phyloP scores from a whole-genome alignment of 2,888 invertebrate genomes.

The Erpobdella octoculata region DNA sequence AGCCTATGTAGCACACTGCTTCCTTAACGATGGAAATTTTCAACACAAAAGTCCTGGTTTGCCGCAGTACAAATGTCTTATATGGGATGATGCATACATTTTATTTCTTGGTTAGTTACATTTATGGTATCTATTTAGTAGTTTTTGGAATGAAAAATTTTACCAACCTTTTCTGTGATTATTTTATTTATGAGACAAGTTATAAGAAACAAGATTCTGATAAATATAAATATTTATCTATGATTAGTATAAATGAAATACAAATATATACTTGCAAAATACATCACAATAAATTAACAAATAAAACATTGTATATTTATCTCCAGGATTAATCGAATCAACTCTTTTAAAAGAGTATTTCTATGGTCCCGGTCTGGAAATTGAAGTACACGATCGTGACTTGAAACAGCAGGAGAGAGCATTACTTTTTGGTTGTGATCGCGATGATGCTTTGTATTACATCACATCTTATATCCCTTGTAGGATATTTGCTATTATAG shows the following conservation, averaged over 20 bases:
- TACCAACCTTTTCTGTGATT: neutral
- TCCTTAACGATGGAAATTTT: slow-evolving; percentile 43
- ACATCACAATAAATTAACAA: no score
- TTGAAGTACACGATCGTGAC: slow-evolving; percentile 51
- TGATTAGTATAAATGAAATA: no score
- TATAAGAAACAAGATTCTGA: neutral
- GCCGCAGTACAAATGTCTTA: slow-evolving; percentile 44
- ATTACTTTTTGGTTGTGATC: slow-evolving; percentile 45
- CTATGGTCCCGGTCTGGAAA: slow-evolving; percentile 46
- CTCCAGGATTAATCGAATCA: neutral
- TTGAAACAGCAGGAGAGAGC: slow-evolving; percentile 46
- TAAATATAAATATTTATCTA: no score
- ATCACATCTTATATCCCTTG: neutral
- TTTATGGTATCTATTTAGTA: neutral
- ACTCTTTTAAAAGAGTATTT: slow-evolving; percentile 46
- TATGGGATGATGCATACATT: slow-evolving; percentile 51
- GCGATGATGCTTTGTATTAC: slow-evolving; percentile 42
- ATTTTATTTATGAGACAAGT: neutral
- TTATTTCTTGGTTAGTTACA: slow-evolving; percentile 44
- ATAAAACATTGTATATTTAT: no score
- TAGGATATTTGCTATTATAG: no score
- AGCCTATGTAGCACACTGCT: slow-evolving; percentile 47
- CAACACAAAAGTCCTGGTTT: slow-evolving; percentile 43
- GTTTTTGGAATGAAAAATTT: neutral
- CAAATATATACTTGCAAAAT: neutral